These are phyloP conservation scores for Ladona fulva DNA, from an alignment of 1,140 invertebrate genomes.

Conservation along the genomic window DNA sequence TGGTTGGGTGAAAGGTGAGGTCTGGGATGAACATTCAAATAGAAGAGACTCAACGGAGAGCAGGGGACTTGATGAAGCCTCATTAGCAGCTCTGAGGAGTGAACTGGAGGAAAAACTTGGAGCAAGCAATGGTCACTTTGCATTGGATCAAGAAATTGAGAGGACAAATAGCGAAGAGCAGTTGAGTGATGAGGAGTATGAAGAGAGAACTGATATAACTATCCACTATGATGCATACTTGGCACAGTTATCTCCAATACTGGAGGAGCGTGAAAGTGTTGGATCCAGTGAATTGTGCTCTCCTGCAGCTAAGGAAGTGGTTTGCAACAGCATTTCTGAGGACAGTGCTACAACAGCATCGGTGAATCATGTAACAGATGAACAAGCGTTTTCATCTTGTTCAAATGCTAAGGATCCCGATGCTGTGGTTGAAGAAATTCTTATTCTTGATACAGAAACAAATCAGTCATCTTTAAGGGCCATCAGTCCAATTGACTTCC, in stretches of 20 bases:
- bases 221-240: slow-evolving; percentile 46
- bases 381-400: not conserved
- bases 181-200: slow-evolving; percentile 26
- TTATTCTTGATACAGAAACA: not conserved
- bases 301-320: not conserved
- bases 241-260: slow-evolving; percentile 49
- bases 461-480: not conserved
- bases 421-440: not conserved
- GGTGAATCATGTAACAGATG: not conserved
- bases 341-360: not conserved
- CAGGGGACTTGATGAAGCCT: slow-evolving; percentile 56
- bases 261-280: slow-evolving; percentile 43
- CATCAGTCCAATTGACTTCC: not conserved
- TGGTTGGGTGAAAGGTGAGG: not conserved
- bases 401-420: not conserved
- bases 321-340: not conserved
- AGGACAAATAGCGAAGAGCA: slow-evolving; percentile 31
- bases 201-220: slow-evolving; percentile 35
- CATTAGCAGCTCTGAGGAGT: slow-evolving; percentile 56
- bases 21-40: not conserved
- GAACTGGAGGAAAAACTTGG: slow-evolving; percentile 59
- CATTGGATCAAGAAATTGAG: slow-evolving; percentile 46
- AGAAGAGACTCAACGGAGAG: not conserved
- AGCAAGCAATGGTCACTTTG: slow-evolving; percentile 17
- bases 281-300: slow-evolving; percentile 21